Base-by-base conservation (phyloP, 2,113 vertebrate genomes). In the Myiopsitta monachus region DNA sequence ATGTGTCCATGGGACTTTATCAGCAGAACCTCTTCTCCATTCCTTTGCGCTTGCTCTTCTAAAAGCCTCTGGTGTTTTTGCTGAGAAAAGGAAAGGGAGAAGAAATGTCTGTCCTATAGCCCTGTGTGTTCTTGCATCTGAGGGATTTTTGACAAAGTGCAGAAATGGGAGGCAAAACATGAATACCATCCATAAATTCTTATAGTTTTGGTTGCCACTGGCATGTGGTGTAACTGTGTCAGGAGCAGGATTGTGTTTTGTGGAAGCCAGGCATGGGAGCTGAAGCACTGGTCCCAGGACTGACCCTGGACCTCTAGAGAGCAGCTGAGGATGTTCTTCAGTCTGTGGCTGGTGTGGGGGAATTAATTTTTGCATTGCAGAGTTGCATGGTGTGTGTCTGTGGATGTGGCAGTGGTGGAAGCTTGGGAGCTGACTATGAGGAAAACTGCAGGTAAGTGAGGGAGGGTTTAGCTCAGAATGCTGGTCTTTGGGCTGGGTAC, bases 181-280 rank as follows among this genome's bases (percentile, higher is more conserved):
- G 61, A 82, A 46, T 0, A 0, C 39, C 43, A 5, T 33, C 18
- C 3, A 2, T 57, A 41, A 41, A 11, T 18, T 24, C 1, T 64
- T 63, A 21, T 6, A 67, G n/a, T 22, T 15, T 67, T 67, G 46
- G 6, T 64, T 75, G 38, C 31, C 12, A 67, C 19, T 43, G 30
- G 10, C 10, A 27, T 11, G 23, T 61, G 63, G 31, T 47, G 5
- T 63, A 83, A 64, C 27, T 79, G 22, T 49, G 17, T 72, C 26
- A 78, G 62, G 9, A 89, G 47, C 52, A 68, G 51, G 36, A 85
- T 26, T 59, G 55, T 87, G 36, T 55, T 75, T 59, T 5, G 1
- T 78, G 52, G n/a, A 46, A 82, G 41, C 16, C 17, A n/a, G 27
- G 22, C 21, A 4, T n/a, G n/a, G 39, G 39, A 90, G 36, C 26